Evolutionary conservation across 2,113 vertebrate genomes (phyloP), one percentile per base, ranked within the genome.

Genomic region (Leucopsar rothschildi): DNA sequence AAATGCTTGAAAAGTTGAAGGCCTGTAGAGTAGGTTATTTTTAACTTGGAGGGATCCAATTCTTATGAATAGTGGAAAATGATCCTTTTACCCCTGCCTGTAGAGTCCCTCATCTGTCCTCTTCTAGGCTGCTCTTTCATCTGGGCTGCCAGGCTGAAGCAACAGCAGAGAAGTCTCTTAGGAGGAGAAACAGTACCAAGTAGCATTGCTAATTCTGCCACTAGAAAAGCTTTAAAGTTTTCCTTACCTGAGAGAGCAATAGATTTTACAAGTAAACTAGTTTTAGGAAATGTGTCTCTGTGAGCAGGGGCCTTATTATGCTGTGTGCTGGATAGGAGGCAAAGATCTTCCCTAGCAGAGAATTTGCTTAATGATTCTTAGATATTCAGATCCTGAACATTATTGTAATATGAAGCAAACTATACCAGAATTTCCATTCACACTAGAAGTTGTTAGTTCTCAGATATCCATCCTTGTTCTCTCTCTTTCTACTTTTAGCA

Each of bases 191-290:
- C 44, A 56, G 69, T 77, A 88, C 70, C 47, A 93, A 93, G 77
- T 31, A 86, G 24, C 66, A 82, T 89, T 61, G 56, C 56, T 86
- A 79, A 96, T 95, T 86, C 82, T 90, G n/a, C 39, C 56, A n/a
- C 71, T 88, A 93, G 80, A 93, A 90, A 92, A 92, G 56, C 56
- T 96, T 90, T 68, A 81, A 86, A 68, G 35, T 88, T 82, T 93
- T 86, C 72, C 47, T 76, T 86, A 93, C 82, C 49, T 86, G 56
- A 92, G 44, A 77, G 56, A 92, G 35, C 31, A 68, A 66, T 83
- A 56, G 56, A 56, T 95, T 97, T 96, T 88, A 71, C 37, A 90
- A 63, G 55, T 86, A 88, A 88, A 94, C 56, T 66, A 56, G 64
- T 86, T 90, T 92, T 78, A 68, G 80, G 37, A 86, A 90, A 59